phyloP scores from a whole-genome alignment of 2,797 vertebrate genomes.

The Takifugu rubripes region DNA sequence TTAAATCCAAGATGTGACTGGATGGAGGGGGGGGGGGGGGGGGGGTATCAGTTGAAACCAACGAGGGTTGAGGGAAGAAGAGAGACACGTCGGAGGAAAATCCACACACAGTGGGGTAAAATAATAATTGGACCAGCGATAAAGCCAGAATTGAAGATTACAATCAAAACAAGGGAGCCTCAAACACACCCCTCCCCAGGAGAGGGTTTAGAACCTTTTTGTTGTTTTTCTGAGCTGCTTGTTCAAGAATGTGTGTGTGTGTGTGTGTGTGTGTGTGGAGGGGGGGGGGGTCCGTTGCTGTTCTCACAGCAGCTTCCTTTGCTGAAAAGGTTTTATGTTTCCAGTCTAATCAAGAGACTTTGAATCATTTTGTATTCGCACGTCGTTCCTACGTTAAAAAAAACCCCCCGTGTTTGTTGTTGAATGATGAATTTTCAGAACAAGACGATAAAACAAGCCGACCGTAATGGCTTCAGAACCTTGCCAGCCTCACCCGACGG shows the following conservation, averaged over 20 bases:
- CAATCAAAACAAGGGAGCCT: slow-evolving; percentile 20
- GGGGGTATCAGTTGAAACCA: background rate
- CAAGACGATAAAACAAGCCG: background rate
- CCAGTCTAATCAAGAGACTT: slow-evolving; percentile 54
- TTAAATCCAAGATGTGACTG: slow-evolving; percentile 19
- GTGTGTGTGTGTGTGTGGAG: too few relatives aligned
- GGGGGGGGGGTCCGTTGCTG: slow-evolving; percentile 38
- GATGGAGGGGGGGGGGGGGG: background rate
- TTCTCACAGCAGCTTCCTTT: slow-evolving; percentile 58
- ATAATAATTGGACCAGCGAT: slow-evolving; percentile 10
- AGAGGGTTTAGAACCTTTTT: slow-evolving; percentile 15
- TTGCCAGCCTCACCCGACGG: slow-evolving; percentile 45
- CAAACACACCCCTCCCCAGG: slow-evolving; percentile 18
- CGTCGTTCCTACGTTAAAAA: too few relatives aligned
- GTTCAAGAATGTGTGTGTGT: slow-evolving; percentile 4
- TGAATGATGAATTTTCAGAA: background rate
- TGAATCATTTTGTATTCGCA: background rate
- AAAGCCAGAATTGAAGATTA: slow-evolving; percentile 19
- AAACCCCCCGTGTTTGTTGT: background rate
- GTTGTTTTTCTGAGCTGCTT: slow-evolving; percentile 17
- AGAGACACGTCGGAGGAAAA: slow-evolving; percentile 13
- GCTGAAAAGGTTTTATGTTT: slow-evolving; percentile 61
- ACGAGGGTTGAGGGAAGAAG: slow-evolving; percentile 21
- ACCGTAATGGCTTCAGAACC: slow-evolving; percentile 10
- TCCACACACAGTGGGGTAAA: slow-evolving; percentile 16